Evolutionary conservation across 2,113 vertebrate species (phyloP).

Genomic region (Halcyon senegalensis): DNA sequence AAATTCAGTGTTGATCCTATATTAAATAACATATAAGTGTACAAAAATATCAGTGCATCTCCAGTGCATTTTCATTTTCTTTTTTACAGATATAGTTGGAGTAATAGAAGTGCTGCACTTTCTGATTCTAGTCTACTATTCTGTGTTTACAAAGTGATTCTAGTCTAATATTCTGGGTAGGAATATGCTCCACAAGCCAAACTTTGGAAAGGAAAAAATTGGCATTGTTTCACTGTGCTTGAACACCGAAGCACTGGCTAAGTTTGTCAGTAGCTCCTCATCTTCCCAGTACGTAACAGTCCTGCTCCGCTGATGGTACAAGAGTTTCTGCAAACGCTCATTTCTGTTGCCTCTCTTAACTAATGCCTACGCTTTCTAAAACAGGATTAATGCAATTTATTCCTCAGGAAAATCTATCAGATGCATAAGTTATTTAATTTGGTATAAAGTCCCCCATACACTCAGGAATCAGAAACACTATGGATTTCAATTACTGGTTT

Average conservation of each 20-base stretch:
- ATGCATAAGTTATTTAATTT: not conserved
- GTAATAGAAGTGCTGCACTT: not conserved
- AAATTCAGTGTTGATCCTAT: not conserved
- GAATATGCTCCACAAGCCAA: not conserved
- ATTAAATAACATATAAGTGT: constrained; percentile 33
- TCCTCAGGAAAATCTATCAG: not conserved
- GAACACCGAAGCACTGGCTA: not conserved
- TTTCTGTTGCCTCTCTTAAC: not conserved
- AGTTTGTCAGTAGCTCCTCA: not conserved
- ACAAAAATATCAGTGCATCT: not conserved
- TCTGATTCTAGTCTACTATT: not conserved
- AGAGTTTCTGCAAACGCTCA: not conserved
- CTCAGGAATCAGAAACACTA: not conserved
- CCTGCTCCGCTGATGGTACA: not conserved
- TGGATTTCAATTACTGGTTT: not conserved
- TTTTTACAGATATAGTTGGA: not conserved
- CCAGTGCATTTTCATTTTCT: not conserved
- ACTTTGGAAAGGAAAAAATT: not conserved
- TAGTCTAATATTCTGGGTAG: not conserved
- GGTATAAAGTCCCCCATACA: rapidly evolving
- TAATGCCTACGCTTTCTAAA: not conserved
- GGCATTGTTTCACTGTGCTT: not conserved
- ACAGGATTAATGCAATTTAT: not conserved
- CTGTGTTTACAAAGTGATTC: not conserved
- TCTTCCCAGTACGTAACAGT: not conserved